Conservation (phyloP, 1,140 invertebrate genomes). For the Ostrea edulis region DNA sequence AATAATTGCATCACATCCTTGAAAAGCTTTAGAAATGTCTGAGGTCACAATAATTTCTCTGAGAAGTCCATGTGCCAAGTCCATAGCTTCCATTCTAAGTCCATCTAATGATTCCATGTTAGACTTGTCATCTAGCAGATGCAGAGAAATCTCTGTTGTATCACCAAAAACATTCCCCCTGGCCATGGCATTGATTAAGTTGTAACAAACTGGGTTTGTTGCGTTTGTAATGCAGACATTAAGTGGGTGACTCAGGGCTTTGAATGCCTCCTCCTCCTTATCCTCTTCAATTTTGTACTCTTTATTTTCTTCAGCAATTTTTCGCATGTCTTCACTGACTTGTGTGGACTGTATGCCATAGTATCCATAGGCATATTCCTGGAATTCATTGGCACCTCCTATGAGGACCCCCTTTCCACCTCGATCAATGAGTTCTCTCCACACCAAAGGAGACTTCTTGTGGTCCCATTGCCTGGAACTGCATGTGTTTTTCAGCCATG, state of each 20-base stretch:
- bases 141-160: conserved; percentile 69
- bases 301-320: conserved; percentile 74
- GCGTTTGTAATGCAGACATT: conserved; percentile 77
- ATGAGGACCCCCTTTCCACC: conserved; percentile 80
- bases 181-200: conserved; percentile 67
- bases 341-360: conserved; percentile 76
- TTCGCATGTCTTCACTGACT: conserved; percentile 74
- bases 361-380: conserved; percentile 78
- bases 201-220: conserved; percentile 66
- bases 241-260: conserved; percentile 69
- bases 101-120: conserved; percentile 66
- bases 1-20: conserved; percentile 72
- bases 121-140: conserved; percentile 65
- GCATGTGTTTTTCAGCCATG: conserved; percentile 74
- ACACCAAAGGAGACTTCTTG: conserved; percentile 78
- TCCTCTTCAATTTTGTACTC: conserved; percentile 72
- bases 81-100: conserved; percentile 73
- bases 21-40: conserved; percentile 72
- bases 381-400: conserved; percentile 79
- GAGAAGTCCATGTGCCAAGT: conserved; percentile 71
- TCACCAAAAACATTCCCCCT: conserved; percentile 74
- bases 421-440: conserved; percentile 78
- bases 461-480: conserved; percentile 74
- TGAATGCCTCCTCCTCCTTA: conserved; percentile 67
- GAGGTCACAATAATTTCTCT: conserved; percentile 68